Conservation (phyloP, 1,140 invertebrate species). For the Triops longicaudatus region DNA sequence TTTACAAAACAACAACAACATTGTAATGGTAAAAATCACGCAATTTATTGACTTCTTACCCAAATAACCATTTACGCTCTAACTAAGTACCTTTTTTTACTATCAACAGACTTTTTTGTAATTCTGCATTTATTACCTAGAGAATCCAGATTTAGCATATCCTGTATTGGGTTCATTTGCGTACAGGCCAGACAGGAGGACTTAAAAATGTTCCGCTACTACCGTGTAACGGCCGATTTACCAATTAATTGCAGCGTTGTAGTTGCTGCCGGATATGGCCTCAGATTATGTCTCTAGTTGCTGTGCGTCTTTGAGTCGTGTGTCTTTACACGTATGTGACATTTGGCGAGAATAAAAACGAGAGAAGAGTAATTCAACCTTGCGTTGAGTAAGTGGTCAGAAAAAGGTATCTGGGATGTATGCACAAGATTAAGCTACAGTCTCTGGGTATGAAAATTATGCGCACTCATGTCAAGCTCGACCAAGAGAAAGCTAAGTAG, state of each 20-base stretch:
- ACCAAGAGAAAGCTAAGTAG: neutral
- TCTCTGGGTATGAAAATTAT: neutral
- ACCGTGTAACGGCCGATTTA: conserved; percentile 6
- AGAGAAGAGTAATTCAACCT: neutral
- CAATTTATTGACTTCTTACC: no score
- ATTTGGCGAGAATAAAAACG: neutral
- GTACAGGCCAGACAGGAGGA: no score
- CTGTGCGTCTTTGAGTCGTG: neutral
- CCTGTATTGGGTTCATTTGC: no score
- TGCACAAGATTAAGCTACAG: neutral
- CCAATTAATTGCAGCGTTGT: neutral
- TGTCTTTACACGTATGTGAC: neutral
- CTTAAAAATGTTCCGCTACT: no score
- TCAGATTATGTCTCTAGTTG: neutral
- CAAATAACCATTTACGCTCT: no score
- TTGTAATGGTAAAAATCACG: no score
- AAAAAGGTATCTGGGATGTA: neutral
- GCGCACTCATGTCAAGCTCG: neutral
- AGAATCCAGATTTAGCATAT: no score
- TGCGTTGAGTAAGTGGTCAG: neutral
- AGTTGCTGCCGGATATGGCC: neutral
- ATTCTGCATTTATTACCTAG: no score
- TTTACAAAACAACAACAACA: no score
- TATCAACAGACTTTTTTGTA: no score
- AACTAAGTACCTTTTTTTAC: no score